Base-by-base conservation (phyloP, 2,113 vertebrate species). In the Aix galericulata region DNA sequence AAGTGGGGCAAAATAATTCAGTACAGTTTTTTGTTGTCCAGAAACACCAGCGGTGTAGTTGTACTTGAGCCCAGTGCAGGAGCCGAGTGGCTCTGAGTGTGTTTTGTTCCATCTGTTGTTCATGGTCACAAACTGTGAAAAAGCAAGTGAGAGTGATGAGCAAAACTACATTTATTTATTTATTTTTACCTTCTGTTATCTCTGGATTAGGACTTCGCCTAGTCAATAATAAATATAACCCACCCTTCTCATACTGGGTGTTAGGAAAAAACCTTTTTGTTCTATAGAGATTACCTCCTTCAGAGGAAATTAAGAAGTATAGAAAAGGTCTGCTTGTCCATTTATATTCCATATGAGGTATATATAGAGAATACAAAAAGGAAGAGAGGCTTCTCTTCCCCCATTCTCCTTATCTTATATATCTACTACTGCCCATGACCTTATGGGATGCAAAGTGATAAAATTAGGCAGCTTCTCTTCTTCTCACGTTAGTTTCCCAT, bases 381-480 rank as follows among this genome's bases (percentile, higher is more conserved):
- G 8, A 58, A 48, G 46, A 48, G 46, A 48, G 46, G 8, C 25
- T 27, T 75, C 55, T 76, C 22, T 79, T 40, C 36, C 34, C 31
- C 14, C 46, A 1, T 27, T 66, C 34, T 6, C 27, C 62, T 44
- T 58, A 25, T 82, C 26, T 53, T 20, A 8, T 53, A 16, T 48
- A 25, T 31, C 20, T n/a, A 0, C 44, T 40, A 5, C 8, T 84
- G 73, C 22, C 53, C 23, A 2, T 36, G 64, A 66, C 69, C 56
- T 64, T 71, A 40, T 22, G 64, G 60, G 44, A 48, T 63, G 13
- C 55, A 82, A 11, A 4, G 58, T 71, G 58, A 38, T 36, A 48
- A 76, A 88, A 79, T 26, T 15, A 29, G 50, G 67, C 91, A 90
- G 67, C 74, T 76, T 95, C 91, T 92, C 53, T 82, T 53, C 68